Evolutionary conservation across 2,797 vertebrate species (phyloP).

Genomic region (Lemur catta): DNA sequence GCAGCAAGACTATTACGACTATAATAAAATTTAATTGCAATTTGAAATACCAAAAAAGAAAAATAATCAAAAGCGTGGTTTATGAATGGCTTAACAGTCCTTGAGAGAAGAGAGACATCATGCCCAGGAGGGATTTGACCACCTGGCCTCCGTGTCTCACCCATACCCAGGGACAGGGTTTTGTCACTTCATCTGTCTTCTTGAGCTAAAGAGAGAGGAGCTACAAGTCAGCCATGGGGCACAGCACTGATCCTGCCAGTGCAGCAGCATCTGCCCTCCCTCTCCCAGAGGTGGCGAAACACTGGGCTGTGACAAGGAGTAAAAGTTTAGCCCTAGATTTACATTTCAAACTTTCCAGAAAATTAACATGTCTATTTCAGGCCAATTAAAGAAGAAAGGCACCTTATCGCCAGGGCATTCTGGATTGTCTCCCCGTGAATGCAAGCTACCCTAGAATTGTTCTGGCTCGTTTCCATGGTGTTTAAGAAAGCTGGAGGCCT

Average conservation of each 20-base stretch:
- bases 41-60: background rate
- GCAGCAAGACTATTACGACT: background rate
- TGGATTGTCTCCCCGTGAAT: constrained; percentile 5
- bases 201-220: background rate
- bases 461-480: constrained; percentile 58
- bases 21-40: constrained; percentile 6
- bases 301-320: background rate
- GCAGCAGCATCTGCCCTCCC: background rate
- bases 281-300: background rate
- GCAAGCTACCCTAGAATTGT: constrained; percentile 11
- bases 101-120: background rate
- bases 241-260: background rate
- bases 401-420: background rate
- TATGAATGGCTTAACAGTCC: background rate
- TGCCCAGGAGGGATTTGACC: background rate
- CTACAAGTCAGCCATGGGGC: background rate
- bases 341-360: constrained; percentile 48
- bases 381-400: constrained; percentile 46
- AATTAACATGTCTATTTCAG: constrained; percentile 9
- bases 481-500: constrained; percentile 53
- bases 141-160: background rate
- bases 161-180: background rate
- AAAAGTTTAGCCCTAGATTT: constrained; percentile 11
- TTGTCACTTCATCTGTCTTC: background rate
- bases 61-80: background rate